Percentiles rank a stretch among this genome's conserved stretches.
Evolutionary conservation across 2,113 vertebrate genomes (phyloP).

Genomic region (Trochalopteron elliotii): DNA sequence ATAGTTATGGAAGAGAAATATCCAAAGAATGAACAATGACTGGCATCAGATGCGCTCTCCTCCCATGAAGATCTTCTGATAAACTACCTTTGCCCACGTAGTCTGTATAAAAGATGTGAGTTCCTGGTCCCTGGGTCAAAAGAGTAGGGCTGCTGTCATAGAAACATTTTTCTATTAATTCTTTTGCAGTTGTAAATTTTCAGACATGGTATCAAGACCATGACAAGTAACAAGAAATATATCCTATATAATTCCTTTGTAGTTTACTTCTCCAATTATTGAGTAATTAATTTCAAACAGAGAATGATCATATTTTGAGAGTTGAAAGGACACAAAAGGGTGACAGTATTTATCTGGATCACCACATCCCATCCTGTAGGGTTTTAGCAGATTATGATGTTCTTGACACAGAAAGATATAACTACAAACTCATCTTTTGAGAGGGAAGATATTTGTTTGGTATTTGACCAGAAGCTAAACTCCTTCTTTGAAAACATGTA

Average conservation of each 20-base stretch:
- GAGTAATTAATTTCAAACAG: background rate
- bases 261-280: background rate
- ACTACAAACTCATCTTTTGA: background rate
- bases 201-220: background rate
- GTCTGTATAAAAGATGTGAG: background rate
- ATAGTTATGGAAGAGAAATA: background rate
- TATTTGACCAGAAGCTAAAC: background rate
- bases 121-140: background rate
- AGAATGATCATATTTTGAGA: background rate
- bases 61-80: background rate
- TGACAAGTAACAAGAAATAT: background rate
- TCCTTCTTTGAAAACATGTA: background rate
- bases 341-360: background rate
- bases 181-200: background rate
- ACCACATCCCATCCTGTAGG: rapidly evolving
- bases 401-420: background rate
- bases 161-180: background rate
- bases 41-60: background rate
- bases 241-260: background rate
- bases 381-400: background rate
- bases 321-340: background rate
- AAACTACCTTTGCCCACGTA: background rate
- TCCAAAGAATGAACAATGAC: background rate
- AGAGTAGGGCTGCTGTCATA: background rate
- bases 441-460: background rate